These are phyloP conservation scores for Alectoris magna DNA, from an alignment of 2,797 vertebrate genomes.

Conservation along the genomic window DNA sequence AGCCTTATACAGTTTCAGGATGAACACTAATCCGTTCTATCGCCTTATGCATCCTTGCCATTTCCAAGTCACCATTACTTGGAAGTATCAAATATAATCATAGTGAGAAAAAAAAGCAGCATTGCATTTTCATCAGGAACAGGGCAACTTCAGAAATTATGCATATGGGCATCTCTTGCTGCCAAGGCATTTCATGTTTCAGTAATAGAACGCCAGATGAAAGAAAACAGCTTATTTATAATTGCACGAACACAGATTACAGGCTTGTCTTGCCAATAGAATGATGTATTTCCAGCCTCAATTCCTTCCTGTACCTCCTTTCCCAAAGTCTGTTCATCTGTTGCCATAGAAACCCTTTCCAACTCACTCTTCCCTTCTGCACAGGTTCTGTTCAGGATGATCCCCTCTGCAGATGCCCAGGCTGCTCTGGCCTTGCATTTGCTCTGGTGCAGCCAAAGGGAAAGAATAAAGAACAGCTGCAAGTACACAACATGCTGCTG, in stretches of 20 bases:
- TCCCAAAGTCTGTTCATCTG: conserved; percentile 43
- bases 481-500: neutral
- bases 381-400: neutral
- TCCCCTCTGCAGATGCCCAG: neutral
- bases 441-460: neutral
- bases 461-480: neutral
- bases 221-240: conserved; percentile 54
- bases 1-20: neutral
- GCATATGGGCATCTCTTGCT: neutral
- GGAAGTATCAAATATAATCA: neutral
- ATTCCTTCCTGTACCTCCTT: neutral
- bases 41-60: neutral
- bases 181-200: conserved; percentile 36
- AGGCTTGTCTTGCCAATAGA: conserved; percentile 22
- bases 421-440: neutral
- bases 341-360: conserved; percentile 67
- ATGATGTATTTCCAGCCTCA: conserved; percentile 41
- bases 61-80: neutral
- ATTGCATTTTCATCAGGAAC: neutral
- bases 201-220: conserved; percentile 8
- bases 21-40: neutral
- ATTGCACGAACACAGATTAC: conserved; percentile 36
- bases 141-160: conserved; percentile 8
- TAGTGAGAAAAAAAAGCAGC: neutral
- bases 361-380: neutral